Conservation (phyloP, 64 coral and sea anemone species). For the Pachyseris speciosa region DNA sequence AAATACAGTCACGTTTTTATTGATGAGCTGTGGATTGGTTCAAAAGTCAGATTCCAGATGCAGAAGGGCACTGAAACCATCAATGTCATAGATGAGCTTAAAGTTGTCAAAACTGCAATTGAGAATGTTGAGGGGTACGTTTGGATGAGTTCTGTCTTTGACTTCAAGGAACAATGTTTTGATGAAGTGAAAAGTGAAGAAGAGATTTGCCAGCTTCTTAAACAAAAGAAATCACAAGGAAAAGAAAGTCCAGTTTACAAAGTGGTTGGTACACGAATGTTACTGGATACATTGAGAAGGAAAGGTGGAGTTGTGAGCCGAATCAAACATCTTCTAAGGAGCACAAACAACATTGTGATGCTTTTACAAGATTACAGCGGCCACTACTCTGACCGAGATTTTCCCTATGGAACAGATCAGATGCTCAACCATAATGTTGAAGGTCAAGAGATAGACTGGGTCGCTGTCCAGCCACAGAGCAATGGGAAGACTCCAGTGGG, state of each 20-base stretch:
- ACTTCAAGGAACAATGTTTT: conserved; percentile 26
- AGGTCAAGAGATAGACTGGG: conserved; percentile 46
- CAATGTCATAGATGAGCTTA: background rate
- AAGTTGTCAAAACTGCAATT: conserved; percentile 14
- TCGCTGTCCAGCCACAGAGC: conserved; percentile 39
- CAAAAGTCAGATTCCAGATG: conserved; percentile 29
- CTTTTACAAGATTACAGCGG: conserved; percentile 46
- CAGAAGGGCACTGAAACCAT: background rate
- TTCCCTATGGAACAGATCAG: conserved; percentile 36
- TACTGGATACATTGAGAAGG: conserved; percentile 7
- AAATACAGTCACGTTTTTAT: conserved; percentile 57
- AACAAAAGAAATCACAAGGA: background rate
- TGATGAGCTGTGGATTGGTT: conserved; percentile 72
- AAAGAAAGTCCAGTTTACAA: conserved; percentile 1
- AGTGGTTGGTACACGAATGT: background rate
- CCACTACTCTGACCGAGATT: conserved; percentile 31
- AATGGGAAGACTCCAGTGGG: background rate
- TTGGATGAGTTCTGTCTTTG: conserved; percentile 70
- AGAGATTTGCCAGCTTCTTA: background rate
- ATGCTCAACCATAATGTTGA: conserved; percentile 63
- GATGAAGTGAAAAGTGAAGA: background rate
- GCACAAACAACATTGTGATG: conserved; percentile 57
- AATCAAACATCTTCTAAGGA: conserved; percentile 12
- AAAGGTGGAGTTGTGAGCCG: background rate
- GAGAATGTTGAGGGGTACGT: conserved; percentile 30